Conservation (phyloP, 2,797 vertebrate genomes). For the Semotilus atromaculatus region DNA sequence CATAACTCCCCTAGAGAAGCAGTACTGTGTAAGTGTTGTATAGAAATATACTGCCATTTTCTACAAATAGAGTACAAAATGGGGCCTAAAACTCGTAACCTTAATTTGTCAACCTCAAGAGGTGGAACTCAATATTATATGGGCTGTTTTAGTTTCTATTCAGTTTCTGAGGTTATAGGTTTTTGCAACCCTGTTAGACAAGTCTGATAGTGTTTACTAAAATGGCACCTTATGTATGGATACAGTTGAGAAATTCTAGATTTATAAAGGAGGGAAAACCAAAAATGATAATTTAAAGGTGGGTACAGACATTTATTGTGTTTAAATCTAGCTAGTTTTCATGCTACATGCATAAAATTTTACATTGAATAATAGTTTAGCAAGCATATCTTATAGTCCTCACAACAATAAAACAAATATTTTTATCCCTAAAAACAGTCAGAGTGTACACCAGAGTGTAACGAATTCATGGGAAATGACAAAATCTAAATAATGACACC, state of each 20-base stretch:
- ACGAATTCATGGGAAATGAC: background rate
- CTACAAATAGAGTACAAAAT: slow-evolving; percentile 1
- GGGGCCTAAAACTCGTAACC: background rate
- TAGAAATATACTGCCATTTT: slow-evolving; percentile 8
- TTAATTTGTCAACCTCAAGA: background rate
- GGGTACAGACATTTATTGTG: background rate
- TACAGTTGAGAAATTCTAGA: background rate
- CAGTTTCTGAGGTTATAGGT: background rate
- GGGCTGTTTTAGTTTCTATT: background rate
- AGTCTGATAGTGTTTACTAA: background rate
- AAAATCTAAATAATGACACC: slow-evolving; percentile 38
- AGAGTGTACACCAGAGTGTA: background rate
- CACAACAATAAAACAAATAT: no score
- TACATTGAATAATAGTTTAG: background rate
- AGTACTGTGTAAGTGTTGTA: background rate
- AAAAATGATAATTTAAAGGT: background rate
- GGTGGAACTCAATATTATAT: background rate
- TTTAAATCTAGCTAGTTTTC: slow-evolving; percentile 7
- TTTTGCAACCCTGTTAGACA: background rate
- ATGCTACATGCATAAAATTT: background rate
- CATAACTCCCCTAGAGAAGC: slow-evolving; percentile 19
- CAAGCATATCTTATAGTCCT: background rate
- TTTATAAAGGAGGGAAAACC: background rate
- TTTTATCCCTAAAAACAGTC: background rate
- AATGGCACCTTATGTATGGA: background rate